Base-by-base conservation (phyloP, 1,140 invertebrate species). In the Trachymyrmex cornetzi region DNA sequence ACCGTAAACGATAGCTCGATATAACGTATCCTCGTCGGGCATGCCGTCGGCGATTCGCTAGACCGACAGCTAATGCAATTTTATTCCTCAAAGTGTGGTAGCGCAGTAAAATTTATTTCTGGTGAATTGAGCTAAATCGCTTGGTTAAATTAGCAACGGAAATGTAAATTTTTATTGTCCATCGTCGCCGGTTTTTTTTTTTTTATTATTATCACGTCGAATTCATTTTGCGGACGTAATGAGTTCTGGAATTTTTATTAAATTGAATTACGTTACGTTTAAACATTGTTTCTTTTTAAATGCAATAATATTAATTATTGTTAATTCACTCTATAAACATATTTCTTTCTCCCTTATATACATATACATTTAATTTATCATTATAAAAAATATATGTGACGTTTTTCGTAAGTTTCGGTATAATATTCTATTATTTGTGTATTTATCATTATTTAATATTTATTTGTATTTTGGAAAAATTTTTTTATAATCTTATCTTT, bases 1-100 rank as follows among this genome's bases (percentile, higher is more conserved):
- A 84, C 80, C 69, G 69, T 84, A 84, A 84, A 84, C 69, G 80
- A 74, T 84, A 84, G 80, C 38, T 19, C 19, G 67, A 22, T 82
- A 74, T 82, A 74, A 82, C 55, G 80, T 57, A 75, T 84, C 22
- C 55, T 72, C 50, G n/a, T 44, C 34, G 67, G 53, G 24, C 66
- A 53, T 27, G 79, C 53, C 66, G 22, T 34, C 19, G 53, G 67
- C 38, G 80, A 84, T 61, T 72, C 34, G 24, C 53, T 30, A 44
- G n/a, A n/a, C 22, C 63, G 55, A 72, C 27, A 19, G 38, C 24
- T 82, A 82, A 82, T 59, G 55, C 55, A 61, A 82, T 74, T 74
- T 53, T 34, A 22, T 82, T 59, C 24, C 1, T 14, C 16, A 59
- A 38, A 72, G 19, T 75, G 72, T 16, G 38, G 24, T 55, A 64